These are phyloP conservation scores for Adelphocoris suturalis DNA, from an alignment of 2,888 invertebrate genomes.

Conservation along the genomic window DNA sequence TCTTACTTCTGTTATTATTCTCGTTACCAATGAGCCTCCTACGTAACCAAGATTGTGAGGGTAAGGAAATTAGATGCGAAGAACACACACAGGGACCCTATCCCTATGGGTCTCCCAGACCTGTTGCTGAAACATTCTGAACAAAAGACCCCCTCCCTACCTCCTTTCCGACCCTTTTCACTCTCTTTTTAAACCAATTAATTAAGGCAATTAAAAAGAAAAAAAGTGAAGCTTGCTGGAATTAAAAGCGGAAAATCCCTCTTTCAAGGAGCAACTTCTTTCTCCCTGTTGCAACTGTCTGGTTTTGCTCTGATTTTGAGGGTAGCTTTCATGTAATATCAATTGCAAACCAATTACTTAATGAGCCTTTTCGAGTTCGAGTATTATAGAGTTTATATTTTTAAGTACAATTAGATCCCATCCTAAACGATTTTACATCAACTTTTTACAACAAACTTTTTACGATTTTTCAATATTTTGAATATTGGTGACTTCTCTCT, in stretches of 20 bases:
- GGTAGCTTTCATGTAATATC: too few relatives aligned
- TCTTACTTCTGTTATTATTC: too few relatives aligned
- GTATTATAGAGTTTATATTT: too few relatives aligned
- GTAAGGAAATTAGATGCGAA: conserved; percentile 16
- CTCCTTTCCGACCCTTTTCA: neutral
- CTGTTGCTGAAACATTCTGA: conserved; percentile 35
- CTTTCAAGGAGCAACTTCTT: neutral
- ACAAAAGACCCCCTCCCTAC: neutral
- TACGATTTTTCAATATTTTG: too few relatives aligned
- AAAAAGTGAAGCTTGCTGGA: neutral
- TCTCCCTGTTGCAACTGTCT: neutral
- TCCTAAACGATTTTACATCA: too few relatives aligned
- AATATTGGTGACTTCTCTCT: too few relatives aligned
- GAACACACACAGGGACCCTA: neutral
- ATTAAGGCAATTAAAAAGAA: neutral
- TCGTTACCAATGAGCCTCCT: neutral
- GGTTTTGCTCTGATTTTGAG: too few relatives aligned
- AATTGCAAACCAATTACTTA: too few relatives aligned
- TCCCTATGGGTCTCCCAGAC: conserved; percentile 15
- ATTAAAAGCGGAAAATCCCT: neutral
- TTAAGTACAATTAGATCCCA: too few relatives aligned
- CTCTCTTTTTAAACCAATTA: neutral
- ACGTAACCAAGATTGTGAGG: neutral
- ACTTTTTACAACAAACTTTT: too few relatives aligned
- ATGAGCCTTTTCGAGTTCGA: too few relatives aligned